Base-by-base conservation (phyloP, 1,140 invertebrate species). In the Zophobas atratus region DNA sequence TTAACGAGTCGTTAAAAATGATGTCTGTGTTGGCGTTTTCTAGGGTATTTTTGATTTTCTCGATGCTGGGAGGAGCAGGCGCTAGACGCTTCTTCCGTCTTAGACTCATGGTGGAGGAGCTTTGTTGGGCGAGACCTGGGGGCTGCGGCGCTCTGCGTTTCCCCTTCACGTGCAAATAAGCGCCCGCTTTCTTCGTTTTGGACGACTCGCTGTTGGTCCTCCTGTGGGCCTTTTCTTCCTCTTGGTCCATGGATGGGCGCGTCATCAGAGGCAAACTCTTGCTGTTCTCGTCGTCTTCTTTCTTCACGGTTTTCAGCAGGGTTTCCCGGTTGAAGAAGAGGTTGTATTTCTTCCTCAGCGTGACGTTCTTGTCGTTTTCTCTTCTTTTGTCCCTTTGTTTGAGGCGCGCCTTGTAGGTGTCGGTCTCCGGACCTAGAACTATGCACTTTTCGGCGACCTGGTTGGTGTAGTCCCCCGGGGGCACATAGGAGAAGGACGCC, bases 61-160 rank as follows among this genome's bases (percentile, higher is more conserved):
- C 74, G 39, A 79, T 39, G 39, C 60, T 75, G 32, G 92, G 92
- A 6, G 92, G 92, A 76, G 87, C 87, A 6, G 92, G 92, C 1
- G 92, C 92, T 32, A 87, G 87, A 72, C 91, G 85, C 84, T 91
- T 91, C 78, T 90, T 90, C 78, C 88, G 85, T 75, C 88, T 85
- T n/a, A 86, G 81, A 81, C 85, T 88, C n/a, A 83, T 81, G 6
- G 82, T 83, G 33, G 82, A 79, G 32, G 70, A 60, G 34, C 77
- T 81, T 63, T 39, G 78, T 70, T 32, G 51, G 20, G 3, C 34
- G 71, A 81, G 70, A 78, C 51, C 56, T 1, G 93, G 94, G 6
- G 94, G 93, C 79, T 89, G 89, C 0, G 93, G 93, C 1, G 93
- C 93, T 82, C 89, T 90, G 46, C 93, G 86, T 82, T 95, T 95